A percentile compares a stretch with the other conserved stretches of the same genome.
Evolutionary conservation across 2,113 vertebrate genomes (phyloP).

Genomic region (Excalfactoria chinensis): DNA sequence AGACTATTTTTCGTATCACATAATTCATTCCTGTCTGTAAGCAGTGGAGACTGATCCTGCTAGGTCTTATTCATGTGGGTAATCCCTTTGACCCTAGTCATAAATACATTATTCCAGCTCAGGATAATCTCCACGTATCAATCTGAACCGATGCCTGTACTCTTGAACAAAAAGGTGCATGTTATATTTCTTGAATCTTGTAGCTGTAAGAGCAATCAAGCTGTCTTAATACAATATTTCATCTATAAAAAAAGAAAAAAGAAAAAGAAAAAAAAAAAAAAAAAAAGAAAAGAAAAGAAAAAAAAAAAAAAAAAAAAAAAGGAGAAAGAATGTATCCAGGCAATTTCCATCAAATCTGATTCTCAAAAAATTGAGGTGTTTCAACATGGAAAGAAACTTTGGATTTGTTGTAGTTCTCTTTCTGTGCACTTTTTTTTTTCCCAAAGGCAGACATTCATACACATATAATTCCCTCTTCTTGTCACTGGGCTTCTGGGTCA

Average conservation of each 20-base stretch:
- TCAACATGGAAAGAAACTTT: conserved; percentile 61
- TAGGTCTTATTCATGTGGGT: conserved; percentile 47
- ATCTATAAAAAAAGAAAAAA: neutral
- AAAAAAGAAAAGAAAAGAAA: no score
- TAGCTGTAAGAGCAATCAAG: conserved; percentile 9
- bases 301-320: neutral
- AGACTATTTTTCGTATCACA: conserved; percentile 35
- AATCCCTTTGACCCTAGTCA: conserved; percentile 62
- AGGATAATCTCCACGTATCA: conserved; percentile 62
- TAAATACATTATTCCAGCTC: conserved; percentile 65
- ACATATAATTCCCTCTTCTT: conserved; percentile 73
- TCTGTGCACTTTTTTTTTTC: conserved; percentile 21
- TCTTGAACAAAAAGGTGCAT: conserved; percentile 6
- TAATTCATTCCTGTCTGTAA: conserved; percentile 30
- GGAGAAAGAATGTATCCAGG: neutral
- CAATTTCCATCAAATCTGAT: neutral
- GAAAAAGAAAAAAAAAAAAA: no score
- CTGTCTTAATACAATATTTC: neutral
- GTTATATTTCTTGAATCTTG: conserved; percentile 30
- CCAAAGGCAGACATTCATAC: conserved; percentile 68
- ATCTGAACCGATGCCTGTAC: conserved; percentile 37
- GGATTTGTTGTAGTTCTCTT: conserved; percentile 65
- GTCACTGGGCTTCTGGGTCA: conserved; percentile 81
- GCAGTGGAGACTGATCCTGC: conserved; percentile 45
- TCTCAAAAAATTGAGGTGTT: conserved; percentile 43